Base-by-base conservation (phyloP, 2,113 vertebrate genomes). In the Eolophus roseicapilla region DNA sequence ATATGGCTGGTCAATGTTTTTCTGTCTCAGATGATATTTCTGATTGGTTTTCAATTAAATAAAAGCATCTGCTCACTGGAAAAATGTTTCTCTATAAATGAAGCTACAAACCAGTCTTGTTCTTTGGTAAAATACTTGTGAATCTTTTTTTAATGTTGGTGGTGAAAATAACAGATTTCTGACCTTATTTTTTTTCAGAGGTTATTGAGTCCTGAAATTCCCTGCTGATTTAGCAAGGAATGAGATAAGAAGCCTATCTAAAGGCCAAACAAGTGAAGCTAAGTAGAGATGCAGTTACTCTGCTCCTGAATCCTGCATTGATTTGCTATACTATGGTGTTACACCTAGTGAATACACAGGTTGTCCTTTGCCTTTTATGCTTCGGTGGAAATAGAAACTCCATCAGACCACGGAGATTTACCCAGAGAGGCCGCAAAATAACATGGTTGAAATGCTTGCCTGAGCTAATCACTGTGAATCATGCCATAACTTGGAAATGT, bases 11-110 rank as follows among this genome's bases (percentile, higher is more conserved):
- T 95, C 95, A 96, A 88, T 50, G 90, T 94, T 96, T 82, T 65
- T 80, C 81, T 93, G 37, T 77, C 90, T 91, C 78, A 93, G 78
- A 70, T 89, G 87, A 82, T 95, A 95, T 86, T 92, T 97, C 49
- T 65, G 78, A 90, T 90, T 85, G 87, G 75, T 92, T 93, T 97
- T 94, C 87, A 96, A 95, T 93, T 97, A 96, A 96, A 93, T 87
- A 89, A 91, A 96, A 93, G 92, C 96, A 95, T 96, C 95, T 97
- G 94, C 79, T 96, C 43, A 13, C 44, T 77, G 49, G 67, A 87
- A 93, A 95, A 86, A 62, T 80, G 41, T 49, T 90, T 82, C 74
- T 67, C 57, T 7, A 7, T 33, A 87, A 91, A 31, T 57, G 52
- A 92, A 91, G 52, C 18, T 47, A 55, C 15, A 76, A 79, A 60